Percentiles rank a stretch among this genome's conserved stretches.
Conservation (phyloP, 2,888 invertebrate species). For the Temnothorax ravouxi region DNA sequence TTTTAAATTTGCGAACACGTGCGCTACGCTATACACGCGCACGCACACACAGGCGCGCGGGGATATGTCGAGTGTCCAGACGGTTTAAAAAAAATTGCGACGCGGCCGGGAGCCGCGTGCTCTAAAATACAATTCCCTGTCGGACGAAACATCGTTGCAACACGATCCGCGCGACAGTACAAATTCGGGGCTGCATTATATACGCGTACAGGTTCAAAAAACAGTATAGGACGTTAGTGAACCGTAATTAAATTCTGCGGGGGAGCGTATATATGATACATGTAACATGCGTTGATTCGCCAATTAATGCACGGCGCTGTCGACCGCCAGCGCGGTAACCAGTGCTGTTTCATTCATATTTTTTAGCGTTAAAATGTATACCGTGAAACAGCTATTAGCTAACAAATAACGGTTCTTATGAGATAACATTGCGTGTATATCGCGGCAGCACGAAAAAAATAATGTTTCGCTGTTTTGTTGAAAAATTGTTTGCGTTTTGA, state of each 20-base stretch:
- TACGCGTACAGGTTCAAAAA: slow-evolving; percentile 30
- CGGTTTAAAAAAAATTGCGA: slow-evolving; percentile 46
- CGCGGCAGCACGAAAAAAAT: not conserved
- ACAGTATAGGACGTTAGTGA: slow-evolving; percentile 31
- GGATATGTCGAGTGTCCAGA: slow-evolving; percentile 22
- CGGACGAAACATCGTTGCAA: slow-evolving; percentile 59
- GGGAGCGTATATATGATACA: slow-evolving; percentile 36
- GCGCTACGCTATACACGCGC: not conserved
- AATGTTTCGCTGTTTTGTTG: not conserved
- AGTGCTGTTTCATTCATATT: slow-evolving; percentile 40
- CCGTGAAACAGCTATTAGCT: slow-evolving; percentile 23
- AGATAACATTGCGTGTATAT: slow-evolving; percentile 16
- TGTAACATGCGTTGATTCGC: slow-evolving; percentile 54
- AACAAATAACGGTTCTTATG: slow-evolving; percentile 29
- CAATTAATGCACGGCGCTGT: slow-evolving; percentile 46
- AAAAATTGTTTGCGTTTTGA: not conserved
- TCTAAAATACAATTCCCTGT: slow-evolving; percentile 59
- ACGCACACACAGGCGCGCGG: not conserved
- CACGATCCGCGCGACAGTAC: slow-evolving; percentile 47
- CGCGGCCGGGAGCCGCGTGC: slow-evolving; percentile 27
- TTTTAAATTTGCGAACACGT: slow-evolving; percentile 32
- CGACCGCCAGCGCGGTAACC: slow-evolving; percentile 22
- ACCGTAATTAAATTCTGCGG: slow-evolving; percentile 55
- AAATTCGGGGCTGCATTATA: slow-evolving; percentile 22
- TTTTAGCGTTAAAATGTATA: slow-evolving; percentile 19